Evolutionary conservation across 2,113 vertebrate genomes (phyloP), one percentile per base, ranked within the genome.

Genomic region (Alaudala cheleensis): DNA sequence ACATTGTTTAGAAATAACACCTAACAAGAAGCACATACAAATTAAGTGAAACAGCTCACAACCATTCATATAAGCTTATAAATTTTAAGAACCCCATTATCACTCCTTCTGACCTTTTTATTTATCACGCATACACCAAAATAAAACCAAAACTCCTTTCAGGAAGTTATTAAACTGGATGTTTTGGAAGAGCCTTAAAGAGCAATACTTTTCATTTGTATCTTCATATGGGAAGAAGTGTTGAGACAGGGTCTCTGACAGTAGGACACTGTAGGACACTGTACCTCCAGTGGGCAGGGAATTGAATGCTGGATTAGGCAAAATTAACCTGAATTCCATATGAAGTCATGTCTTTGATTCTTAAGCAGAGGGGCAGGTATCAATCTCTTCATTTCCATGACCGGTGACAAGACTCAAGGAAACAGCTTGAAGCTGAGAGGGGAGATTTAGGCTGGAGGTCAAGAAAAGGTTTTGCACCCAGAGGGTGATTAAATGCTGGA

Each of bases 61-160:
- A 37, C 6, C 2, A 17, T 64, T 86, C 29, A 28, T 34, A 86
- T 50, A 37, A 45, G 14, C 10, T 44, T 61, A 70, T 31, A 42
- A 20, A 60, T 79, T 64, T 58, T 58, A 88, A 82, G 34, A 65
- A n/a, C 6, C 3, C 5, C 5, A 28, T 81, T 91, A 50, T 4
- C 6, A 54, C 9, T 5, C 16, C 40, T 85, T 50, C 16, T 67
- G 4, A 49, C 19, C 7, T 29, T 71, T 83, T 58, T 57, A 70
- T 61, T 78, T 47, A 42, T 49, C 21, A 29, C 0, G 0, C 5
- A 40, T 28, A 39, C 6, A n/a, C 7, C 19, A 54, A 47, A 62
- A 54, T 11, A 54, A 62, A 64, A 61, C 39, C 12, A 33, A 85
- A 47, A 49, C 2, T 15, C 64, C 11, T 62, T 90, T 88, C 39